Conservation (phyloP, 2,888 invertebrate species). For the Conistra vaccinii region DNA sequence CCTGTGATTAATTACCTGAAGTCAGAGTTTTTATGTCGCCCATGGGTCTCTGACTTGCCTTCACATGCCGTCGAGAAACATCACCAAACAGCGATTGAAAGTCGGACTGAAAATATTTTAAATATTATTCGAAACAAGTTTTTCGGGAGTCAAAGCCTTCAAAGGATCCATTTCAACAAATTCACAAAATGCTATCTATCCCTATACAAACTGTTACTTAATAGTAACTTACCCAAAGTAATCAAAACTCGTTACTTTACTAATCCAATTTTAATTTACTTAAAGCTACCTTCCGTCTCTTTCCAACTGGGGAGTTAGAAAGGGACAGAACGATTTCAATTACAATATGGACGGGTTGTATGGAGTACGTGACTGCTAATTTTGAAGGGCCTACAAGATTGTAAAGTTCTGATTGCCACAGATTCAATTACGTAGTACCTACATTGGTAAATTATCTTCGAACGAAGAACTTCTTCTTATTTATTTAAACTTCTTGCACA, state of each 20-base stretch:
- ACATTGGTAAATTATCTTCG: constrained; percentile 27
- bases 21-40: too few species aligned
- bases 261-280: constrained; percentile 58
- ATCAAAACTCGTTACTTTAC: constrained; percentile 50
- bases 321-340: constrained; percentile 39
- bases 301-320: constrained; percentile 18
- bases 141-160: neutral
- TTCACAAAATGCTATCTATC: constrained; percentile 21
- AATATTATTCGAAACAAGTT: neutral
- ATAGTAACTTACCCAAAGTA: constrained; percentile 24
- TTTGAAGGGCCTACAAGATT: constrained; percentile 27
- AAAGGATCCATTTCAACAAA: constrained; percentile 15
- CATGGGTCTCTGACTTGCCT: too few species aligned
- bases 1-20: too few species aligned
- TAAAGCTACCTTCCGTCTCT: constrained; percentile 34
- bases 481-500: too few species aligned
- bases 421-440: constrained; percentile 15
- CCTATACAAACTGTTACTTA: constrained; percentile 30
- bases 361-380: constrained; percentile 37
- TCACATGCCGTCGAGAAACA: too few species aligned
- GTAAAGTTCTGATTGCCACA: constrained; percentile 19
- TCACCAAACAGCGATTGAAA: neutral
- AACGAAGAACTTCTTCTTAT: neutral
- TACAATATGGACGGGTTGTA: constrained; percentile 41
- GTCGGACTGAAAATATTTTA: neutral